Evolutionary conservation across 2,888 invertebrate species (phyloP).

Genomic region (Ormyrus thymus): DNA sequence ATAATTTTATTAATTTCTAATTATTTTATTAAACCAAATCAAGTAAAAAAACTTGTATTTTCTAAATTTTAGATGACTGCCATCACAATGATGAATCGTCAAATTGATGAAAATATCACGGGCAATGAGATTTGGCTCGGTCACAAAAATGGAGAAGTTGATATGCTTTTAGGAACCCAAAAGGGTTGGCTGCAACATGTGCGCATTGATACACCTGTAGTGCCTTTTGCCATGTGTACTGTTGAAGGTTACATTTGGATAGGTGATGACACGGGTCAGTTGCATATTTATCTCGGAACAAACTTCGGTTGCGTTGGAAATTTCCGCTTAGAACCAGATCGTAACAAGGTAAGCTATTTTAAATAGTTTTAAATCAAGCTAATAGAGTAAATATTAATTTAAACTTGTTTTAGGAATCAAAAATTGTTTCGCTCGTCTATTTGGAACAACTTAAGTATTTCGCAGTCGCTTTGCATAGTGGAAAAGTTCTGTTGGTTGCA

Average conservation of each 20-base stretch:
- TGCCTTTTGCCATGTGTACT: slow-evolving; percentile 84
- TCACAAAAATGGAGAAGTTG: slow-evolving; percentile 81
- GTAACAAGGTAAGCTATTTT: slow-evolving; percentile 73
- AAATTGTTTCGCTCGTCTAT: slow-evolving; percentile 82
- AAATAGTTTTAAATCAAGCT: neutral
- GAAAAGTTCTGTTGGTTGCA: slow-evolving; percentile 76
- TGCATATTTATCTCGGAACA: slow-evolving; percentile 85
- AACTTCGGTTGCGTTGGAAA: slow-evolving; percentile 73
- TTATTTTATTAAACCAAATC: slow-evolving; percentile 1
- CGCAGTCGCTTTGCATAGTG: slow-evolving; percentile 88
- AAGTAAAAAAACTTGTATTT: neutral
- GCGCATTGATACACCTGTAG: slow-evolving; percentile 76
- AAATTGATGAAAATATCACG: slow-evolving; percentile 67
- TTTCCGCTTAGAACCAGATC: slow-evolving; percentile 79
- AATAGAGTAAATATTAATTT: neutral
- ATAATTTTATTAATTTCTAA: neutral
- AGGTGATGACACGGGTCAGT: slow-evolving; percentile 90
- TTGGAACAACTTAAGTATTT: slow-evolving; percentile 83
- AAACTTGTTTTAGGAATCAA: slow-evolving; percentile 73
- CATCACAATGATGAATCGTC: slow-evolving; percentile 70
- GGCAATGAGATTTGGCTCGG: slow-evolving; percentile 85
- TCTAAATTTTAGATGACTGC: slow-evolving; percentile 76
- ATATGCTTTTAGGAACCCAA: slow-evolving; percentile 78
- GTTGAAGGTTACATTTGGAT: slow-evolving; percentile 90
- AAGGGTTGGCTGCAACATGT: slow-evolving; percentile 80